phyloP scores from a whole-genome alignment of 2,113 vertebrate genomes.

The Paracanthobrama guichenoti region DNA sequence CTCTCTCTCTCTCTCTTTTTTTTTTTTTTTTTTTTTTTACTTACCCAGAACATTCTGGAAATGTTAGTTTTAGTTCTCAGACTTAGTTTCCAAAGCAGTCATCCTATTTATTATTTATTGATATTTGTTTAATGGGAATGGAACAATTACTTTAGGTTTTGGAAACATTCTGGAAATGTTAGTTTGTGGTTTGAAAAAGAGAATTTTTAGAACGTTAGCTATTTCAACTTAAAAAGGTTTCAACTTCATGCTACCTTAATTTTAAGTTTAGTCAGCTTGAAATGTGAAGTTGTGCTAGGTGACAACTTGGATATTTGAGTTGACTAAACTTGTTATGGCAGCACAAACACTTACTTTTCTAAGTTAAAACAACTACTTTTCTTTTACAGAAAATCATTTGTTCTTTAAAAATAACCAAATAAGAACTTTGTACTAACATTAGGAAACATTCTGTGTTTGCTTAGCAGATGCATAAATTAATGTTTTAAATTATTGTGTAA shows the following conservation, averaged over 20 bases:
- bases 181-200: background rate
- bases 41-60: background rate
- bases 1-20: too few relatives aligned
- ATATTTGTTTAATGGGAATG: background rate
- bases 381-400: background rate
- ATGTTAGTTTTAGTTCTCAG: background rate
- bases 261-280: too few relatives aligned
- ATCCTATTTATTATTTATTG: background rate
- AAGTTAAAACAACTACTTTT: background rate
- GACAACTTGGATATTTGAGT: too few relatives aligned
- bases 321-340: too few relatives aligned
- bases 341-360: too few relatives aligned
- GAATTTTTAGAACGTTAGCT: too few relatives aligned
- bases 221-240: too few relatives aligned
- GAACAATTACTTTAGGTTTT: background rate
- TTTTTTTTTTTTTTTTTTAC: background rate
- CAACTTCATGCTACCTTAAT: too few relatives aligned
- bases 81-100: background rate
- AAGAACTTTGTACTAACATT: background rate
- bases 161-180: background rate
- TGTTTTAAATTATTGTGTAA: background rate
- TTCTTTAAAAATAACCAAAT: background rate
- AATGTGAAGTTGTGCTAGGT: too few relatives aligned
- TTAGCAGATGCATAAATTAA: background rate
- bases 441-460: background rate